Conservation (phyloP, 2,113 vertebrate genomes). For the Coreoperca whiteheadi region DNA sequence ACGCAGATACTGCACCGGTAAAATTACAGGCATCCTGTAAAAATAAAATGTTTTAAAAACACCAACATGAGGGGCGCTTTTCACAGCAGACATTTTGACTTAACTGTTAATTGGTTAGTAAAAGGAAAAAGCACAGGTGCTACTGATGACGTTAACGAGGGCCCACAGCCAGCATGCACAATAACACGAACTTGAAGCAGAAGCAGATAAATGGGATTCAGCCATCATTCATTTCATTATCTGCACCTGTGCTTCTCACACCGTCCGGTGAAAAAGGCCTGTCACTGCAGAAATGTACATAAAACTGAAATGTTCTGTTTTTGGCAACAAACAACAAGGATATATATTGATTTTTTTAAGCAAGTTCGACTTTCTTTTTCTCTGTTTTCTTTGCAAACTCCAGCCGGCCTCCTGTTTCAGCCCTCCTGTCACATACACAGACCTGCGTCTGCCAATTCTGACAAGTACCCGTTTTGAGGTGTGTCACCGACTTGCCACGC, state of each 20-base stretch:
- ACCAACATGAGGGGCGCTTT: background rate
- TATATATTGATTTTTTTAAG: no score
- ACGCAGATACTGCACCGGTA: no score
- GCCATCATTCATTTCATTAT: background rate
- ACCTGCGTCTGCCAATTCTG: constrained; percentile 8
- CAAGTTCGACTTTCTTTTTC: background rate
- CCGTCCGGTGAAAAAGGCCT: no score
- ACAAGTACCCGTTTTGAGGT: background rate
- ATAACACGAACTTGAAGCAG: background rate
- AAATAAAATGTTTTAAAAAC: no score
- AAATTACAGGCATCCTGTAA: no score
- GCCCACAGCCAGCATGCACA: background rate
- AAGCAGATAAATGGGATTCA: background rate
- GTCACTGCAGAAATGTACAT: no score
- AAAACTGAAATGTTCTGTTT: background rate
- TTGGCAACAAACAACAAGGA: background rate
- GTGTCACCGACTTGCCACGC: constrained; percentile 66
- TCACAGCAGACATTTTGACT: no score
- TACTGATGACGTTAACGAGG: background rate
- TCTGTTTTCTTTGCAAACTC: background rate
- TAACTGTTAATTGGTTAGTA: background rate
- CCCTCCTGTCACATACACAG: background rate
- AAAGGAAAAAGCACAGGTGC: background rate
- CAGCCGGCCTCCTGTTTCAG: background rate
- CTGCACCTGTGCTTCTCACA: background rate